Evolutionary conservation across 2,113 vertebrate species (phyloP).

Genomic region (Sorex araneus): DNA sequence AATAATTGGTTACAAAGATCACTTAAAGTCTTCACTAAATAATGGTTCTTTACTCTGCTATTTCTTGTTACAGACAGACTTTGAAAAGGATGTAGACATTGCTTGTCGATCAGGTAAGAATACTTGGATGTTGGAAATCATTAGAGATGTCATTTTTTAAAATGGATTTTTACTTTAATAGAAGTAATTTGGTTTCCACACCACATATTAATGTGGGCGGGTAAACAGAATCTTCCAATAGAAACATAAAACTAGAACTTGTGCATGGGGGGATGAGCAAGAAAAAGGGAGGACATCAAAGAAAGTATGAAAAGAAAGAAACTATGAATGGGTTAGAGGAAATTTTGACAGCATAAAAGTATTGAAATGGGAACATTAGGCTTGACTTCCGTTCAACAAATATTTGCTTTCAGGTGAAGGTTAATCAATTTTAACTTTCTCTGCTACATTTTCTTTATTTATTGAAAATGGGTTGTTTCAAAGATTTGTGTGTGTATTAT

Average conservation of each 20-base stretch:
- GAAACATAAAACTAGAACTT: neutral
- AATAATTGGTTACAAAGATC: constrained; percentile 64
- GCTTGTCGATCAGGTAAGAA: constrained; percentile 99
- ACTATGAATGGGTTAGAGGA: neutral
- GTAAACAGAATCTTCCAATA: neutral
- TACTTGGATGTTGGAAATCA: neutral
- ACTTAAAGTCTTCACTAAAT: constrained; percentile 77
- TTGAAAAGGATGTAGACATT: constrained; percentile 99
- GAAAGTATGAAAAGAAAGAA: neutral
- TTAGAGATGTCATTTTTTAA: constrained; percentile 15
- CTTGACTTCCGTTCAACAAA: neutral
- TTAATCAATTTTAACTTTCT: neutral
- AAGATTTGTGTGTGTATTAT: neutral
- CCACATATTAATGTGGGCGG: neutral
- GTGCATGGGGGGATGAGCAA: neutral
- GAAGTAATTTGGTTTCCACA: neutral
- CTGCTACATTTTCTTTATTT: neutral
- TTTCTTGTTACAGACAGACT: constrained; percentile 96
- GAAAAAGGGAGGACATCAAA: neutral
- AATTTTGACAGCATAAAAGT: neutral
- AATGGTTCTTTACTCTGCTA: constrained; percentile 73
- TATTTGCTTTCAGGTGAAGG: neutral
- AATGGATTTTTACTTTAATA: constrained; percentile 51
- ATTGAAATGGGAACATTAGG: neutral
- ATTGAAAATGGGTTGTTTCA: neutral